phyloP scores from a whole-genome alignment of 2,888 invertebrate species.

The Morpho deidamia region DNA sequence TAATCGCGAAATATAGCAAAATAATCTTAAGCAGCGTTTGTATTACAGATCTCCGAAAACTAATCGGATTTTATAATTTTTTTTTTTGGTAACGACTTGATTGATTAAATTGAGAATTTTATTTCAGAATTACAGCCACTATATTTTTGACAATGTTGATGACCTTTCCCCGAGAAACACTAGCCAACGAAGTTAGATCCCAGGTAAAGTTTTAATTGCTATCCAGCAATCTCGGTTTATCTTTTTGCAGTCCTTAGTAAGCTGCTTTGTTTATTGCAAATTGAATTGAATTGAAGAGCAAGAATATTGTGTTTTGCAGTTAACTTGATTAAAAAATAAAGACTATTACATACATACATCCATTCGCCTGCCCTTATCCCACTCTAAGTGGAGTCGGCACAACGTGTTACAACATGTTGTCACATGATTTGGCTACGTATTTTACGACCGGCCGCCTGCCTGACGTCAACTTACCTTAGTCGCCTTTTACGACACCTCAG shows the following conservation, averaged over 20 bases:
- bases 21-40: too few species aligned
- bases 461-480: too few species aligned
- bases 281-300: slow-evolving; percentile 44
- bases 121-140: slow-evolving; percentile 53
- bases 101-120: slow-evolving; percentile 6
- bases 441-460: too few species aligned
- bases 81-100: not conserved
- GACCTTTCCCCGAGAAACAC: slow-evolving; percentile 54
- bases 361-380: too few species aligned
- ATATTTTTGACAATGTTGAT: slow-evolving; percentile 61
- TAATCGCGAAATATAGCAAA: too few species aligned
- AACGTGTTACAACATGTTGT: too few species aligned
- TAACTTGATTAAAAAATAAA: not conserved
- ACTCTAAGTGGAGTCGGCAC: too few species aligned
- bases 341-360: too few species aligned
- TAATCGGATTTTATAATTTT: too few species aligned
- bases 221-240: slow-evolving; percentile 70
- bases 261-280: slow-evolving; percentile 70
- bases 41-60: too few species aligned
- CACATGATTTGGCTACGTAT: too few species aligned
- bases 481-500: too few species aligned
- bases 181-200: slow-evolving; percentile 71
- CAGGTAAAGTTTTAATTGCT: slow-evolving; percentile 77
- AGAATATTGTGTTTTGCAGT: not conserved
- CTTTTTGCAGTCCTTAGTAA: slow-evolving; percentile 65